These are phyloP conservation scores for Seriola dumerili DNA, from an alignment of 2,113 vertebrate species.

Conservation along the genomic window DNA sequence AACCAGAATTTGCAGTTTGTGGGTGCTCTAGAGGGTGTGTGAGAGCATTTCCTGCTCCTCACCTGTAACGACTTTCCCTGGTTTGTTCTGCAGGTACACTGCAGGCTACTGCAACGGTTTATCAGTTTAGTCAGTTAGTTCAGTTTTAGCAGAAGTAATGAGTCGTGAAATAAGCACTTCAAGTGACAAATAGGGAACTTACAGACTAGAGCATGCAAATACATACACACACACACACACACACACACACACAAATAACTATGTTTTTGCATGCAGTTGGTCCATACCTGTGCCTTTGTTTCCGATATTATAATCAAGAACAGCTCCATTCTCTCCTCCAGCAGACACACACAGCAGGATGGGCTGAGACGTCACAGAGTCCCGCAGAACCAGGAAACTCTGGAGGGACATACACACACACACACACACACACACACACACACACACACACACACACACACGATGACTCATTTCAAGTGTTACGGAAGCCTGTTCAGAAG, in stretches of 20 bases:
- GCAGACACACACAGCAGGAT: slow-evolving; percentile 76
- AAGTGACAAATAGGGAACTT: not conserved
- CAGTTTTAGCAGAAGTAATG: not conserved
- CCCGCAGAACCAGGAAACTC: slow-evolving; percentile 78
- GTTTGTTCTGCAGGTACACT: not conserved
- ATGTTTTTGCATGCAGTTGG: not conserved
- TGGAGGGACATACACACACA: slow-evolving; percentile 53
- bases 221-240: slow-evolving; percentile 1
- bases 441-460: slow-evolving; percentile 35
- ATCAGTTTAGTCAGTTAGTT: not conserved
- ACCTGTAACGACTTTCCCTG: not conserved
- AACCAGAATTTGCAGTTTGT: slow-evolving; percentile 22
- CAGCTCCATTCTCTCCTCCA: slow-evolving; percentile 46
- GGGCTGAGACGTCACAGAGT: slow-evolving; percentile 63
- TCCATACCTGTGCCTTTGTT: slow-evolving; percentile 63
- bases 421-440: not conserved
- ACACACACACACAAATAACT: not conserved
- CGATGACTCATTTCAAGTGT: slow-evolving; percentile 54
- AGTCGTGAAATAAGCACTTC: not conserved
- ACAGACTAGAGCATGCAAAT: not conserved
- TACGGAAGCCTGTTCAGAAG: slow-evolving; percentile 19
- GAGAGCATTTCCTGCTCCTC: not conserved
- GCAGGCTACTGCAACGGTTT: not conserved
- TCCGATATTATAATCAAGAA: slow-evolving; percentile 62
- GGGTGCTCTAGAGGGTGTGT: not conserved